These are phyloP conservation scores for Cephalotes varians DNA, from an alignment of 2,888 invertebrate genomes.

Conservation along the genomic window DNA sequence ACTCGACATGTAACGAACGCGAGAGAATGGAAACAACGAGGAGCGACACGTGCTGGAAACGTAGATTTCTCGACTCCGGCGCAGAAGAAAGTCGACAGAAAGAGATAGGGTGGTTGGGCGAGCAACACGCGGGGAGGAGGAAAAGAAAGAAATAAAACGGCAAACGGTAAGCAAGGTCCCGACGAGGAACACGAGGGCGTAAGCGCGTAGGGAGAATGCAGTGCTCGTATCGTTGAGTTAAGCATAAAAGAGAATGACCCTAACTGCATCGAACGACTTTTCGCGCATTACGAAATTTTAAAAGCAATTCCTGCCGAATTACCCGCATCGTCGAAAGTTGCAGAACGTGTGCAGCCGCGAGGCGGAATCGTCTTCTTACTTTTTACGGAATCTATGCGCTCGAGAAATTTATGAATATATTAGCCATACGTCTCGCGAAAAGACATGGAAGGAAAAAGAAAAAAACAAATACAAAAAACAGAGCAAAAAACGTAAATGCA, in stretches of 20 bases:
- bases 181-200: conserved; percentile 56
- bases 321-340: conserved; percentile 8
- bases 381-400: conserved; percentile 7
- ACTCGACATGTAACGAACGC: conserved; percentile 32
- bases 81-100: conserved; percentile 46
- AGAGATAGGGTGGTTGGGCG: conserved; percentile 4
- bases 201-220: conserved; percentile 57
- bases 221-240: conserved; percentile 70
- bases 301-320: conserved; percentile 37
- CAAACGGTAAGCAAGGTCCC: conserved; percentile 62
- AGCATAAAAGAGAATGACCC: conserved; percentile 69
- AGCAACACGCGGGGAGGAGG: neutral
- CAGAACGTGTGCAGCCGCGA: neutral
- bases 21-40: conserved; percentile 45
- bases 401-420: conserved; percentile 29
- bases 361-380: neutral
- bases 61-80: conserved; percentile 51
- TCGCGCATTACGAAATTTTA: conserved; percentile 49
- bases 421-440: neutral
- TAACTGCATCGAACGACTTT: conserved; percentile 65
- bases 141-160: conserved; percentile 52
- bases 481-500: neutral
- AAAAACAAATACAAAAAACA: neutral
- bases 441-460: neutral
- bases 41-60: conserved; percentile 62